These are phyloP conservation scores for Erebia epiphron DNA, from an alignment of 2,888 invertebrate genomes.

Conservation along the genomic window DNA sequence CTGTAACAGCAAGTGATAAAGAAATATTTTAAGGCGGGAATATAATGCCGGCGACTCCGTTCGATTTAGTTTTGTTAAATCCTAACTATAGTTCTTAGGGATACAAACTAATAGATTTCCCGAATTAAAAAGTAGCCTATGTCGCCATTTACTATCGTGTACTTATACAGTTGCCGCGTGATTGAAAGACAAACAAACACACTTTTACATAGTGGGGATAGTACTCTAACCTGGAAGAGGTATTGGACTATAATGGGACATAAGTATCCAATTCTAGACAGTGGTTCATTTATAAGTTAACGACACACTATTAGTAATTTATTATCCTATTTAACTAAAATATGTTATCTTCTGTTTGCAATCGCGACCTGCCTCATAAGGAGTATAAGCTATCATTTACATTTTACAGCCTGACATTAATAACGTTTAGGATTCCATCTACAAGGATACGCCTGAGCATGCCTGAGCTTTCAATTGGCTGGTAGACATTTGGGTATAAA, in stretches of 20 bases:
- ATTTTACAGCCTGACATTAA: conserved; percentile 20
- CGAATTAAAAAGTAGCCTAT: too few species aligned
- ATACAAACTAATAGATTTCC: too few species aligned
- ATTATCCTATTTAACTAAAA: conserved; percentile 11
- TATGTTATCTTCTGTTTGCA: conserved; percentile 21
- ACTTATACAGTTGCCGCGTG: too few species aligned
- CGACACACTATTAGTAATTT: conserved; percentile 5
- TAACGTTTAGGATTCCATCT: conserved; percentile 19
- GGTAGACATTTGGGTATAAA: conserved; percentile 15
- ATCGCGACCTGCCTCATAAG: conserved; percentile 10
- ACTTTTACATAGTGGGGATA: too few species aligned
- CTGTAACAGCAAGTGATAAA: too few species aligned
- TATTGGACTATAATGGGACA: neutral
- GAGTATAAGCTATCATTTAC: conserved; percentile 10
- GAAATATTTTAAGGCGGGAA: too few species aligned
- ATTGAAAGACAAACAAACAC: too few species aligned
- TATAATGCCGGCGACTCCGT: too few species aligned
- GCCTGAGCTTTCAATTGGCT: conserved; percentile 8
- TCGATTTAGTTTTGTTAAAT: too few species aligned
- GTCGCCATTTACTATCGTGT: too few species aligned
- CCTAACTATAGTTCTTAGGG: too few species aligned
- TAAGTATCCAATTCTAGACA: neutral
- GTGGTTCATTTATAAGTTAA: conserved; percentile 10
- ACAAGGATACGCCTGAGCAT: conserved; percentile 21
- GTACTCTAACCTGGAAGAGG: neutral